A percentile compares a stretch with the other conserved stretches of the same genome.
phyloP scores from a whole-genome alignment of 2,797 vertebrate genomes.

The Rhinatrema bivittatum region DNA sequence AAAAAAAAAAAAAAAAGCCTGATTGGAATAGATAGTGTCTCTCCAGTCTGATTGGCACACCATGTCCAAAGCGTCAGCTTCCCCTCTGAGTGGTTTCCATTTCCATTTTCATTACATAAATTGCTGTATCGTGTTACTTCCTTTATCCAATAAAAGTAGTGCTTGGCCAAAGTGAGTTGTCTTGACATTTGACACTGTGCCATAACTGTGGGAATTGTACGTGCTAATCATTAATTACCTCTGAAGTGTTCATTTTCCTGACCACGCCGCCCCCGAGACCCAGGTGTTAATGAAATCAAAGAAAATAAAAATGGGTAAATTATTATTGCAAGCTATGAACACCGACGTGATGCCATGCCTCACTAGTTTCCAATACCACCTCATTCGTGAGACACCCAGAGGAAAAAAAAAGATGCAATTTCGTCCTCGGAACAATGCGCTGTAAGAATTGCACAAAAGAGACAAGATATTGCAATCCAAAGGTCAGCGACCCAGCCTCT shows the following conservation, averaged over 20 bases:
- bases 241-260: constrained; percentile 66
- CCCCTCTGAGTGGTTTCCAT: constrained; percentile 15
- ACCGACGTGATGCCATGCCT: constrained; percentile 67
- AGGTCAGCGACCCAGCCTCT: constrained; percentile 81
- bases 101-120: constrained; percentile 21
- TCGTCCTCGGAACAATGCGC: constrained; percentile 63
- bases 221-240: constrained; percentile 76
- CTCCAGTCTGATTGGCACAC: too few species aligned
- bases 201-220: constrained; percentile 43
- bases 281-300: constrained; percentile 91
- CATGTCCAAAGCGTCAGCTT: too few species aligned
- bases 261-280: constrained; percentile 70
- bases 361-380: constrained; percentile 82
- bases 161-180: constrained; percentile 27
- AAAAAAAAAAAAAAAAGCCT: neutral
- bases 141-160: constrained; percentile 21
- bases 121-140: constrained; percentile 15
- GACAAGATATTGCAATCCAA: constrained; percentile 91
- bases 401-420: constrained; percentile 85
- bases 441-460: constrained; percentile 79
- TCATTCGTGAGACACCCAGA: constrained; percentile 68
- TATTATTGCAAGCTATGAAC: constrained; percentile 59
- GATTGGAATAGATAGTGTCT: too few species aligned
- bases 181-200: constrained; percentile 67
- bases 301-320: constrained; percentile 68